Base-by-base conservation (phyloP, 2,888 invertebrate species). In the Busseola fusca region DNA sequence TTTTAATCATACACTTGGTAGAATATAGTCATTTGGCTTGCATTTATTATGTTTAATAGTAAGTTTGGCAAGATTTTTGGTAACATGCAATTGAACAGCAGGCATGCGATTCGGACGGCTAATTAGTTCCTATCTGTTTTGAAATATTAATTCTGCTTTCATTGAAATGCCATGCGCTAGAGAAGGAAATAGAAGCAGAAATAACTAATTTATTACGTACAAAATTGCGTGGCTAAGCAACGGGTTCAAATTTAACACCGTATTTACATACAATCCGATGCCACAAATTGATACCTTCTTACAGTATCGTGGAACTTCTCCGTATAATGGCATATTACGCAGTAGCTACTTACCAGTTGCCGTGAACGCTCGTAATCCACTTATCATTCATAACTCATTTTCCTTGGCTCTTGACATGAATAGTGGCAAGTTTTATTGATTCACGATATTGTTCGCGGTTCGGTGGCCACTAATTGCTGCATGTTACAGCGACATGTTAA, bases 341-440 rank as follows among this genome's bases (percentile, higher is more conserved):
- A 67, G 82, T 45, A 69, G 27, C 60, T 69, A 76, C 68, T 76
- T 76, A 58, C 72, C 42, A 67, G 60, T 71, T 56, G 56, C 78
- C 73, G 64, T 72, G 72, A 71, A 74, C 68, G 68, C 60, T 59
- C 72, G 67, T 81, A 81, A 80, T 76, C 71, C 65, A 80, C 74
- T 70, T 71, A 80, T 68, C 59, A 73, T 72, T 68, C 59, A 73
- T 72, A 69, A 73, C 59, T 65, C 60, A 66, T 82, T 76, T 78
- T 78, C 72, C 73, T 80, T 74, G 68, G 71, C 62, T 71, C 73
- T 78, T 82, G 80, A 80, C 74, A 82, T 81, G 88, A 87, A 81
- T 82, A 86, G 84, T 83, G 82, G 80, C 84, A 78, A 82, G 82
- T 79, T 84, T 84, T 83, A 81, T 77, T 83, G 87, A 87, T 88